Conservation (phyloP, 2,888 invertebrate species). For the Lasioglossum zephyrum region DNA sequence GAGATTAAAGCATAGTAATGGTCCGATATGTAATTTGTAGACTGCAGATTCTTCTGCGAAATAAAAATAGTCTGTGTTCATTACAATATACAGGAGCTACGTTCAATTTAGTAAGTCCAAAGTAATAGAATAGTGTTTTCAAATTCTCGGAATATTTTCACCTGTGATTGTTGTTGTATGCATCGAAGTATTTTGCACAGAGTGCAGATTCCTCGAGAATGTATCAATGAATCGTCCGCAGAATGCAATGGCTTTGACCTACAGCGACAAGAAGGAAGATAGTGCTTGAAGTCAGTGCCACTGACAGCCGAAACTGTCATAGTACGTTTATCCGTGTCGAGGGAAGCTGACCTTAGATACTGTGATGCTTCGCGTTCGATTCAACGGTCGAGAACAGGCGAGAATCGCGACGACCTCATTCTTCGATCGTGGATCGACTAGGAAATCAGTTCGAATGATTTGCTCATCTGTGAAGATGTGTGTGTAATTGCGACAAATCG, state of each 20-base stretch:
- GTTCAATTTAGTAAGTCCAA: too few species aligned
- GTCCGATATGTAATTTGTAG: too few species aligned
- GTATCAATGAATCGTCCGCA: constrained; percentile 46
- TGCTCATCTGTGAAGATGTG: not conserved
- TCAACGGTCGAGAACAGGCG: constrained; percentile 35
- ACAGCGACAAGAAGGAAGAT: constrained; percentile 61
- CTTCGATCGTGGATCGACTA: not conserved
- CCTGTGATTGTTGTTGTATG: not conserved
- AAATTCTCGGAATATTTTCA: not conserved
- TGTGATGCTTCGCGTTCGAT: constrained; percentile 48
- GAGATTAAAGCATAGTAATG: too few species aligned
- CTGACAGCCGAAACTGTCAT: constrained; percentile 46
- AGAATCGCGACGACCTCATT: constrained; percentile 25
- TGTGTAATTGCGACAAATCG: not conserved
- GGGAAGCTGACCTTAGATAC: constrained; percentile 68
- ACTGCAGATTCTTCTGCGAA: too few species aligned
- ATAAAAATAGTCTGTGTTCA: too few species aligned
- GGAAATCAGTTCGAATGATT: not conserved
- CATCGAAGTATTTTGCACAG: not conserved
- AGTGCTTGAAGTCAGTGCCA: constrained; percentile 54
- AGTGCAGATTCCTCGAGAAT: constrained; percentile 28
- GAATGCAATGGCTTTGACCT: constrained; percentile 65
- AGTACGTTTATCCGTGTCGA: constrained; percentile 65
- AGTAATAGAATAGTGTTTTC: too few species aligned
- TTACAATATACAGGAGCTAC: too few species aligned